Evolutionary conservation across 2,888 invertebrate species (phyloP).

Genomic region (Pollenia angustigena): DNA sequence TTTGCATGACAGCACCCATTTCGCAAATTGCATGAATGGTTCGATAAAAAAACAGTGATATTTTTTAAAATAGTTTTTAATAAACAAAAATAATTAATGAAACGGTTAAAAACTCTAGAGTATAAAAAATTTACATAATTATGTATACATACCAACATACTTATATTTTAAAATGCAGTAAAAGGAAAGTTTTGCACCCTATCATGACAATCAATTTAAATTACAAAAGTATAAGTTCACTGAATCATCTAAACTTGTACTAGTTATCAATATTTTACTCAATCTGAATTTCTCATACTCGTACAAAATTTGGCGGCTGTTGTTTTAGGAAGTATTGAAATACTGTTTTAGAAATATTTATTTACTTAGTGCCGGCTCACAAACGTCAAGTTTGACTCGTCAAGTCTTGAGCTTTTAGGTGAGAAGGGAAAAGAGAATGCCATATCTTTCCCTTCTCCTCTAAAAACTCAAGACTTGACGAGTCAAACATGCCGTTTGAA

Average conservation of each 20-base stretch:
- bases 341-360: slow-evolving; percentile 30
- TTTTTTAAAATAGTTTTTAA: slow-evolving; percentile 39
- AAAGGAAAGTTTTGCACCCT: slow-evolving; percentile 25
- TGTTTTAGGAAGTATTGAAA: slow-evolving; percentile 58
- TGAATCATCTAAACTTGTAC: slow-evolving; percentile 3
- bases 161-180: slow-evolving; percentile 1
- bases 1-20: slow-evolving; percentile 69
- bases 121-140: neutral
- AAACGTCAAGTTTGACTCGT: no score
- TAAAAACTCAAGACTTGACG: no score
- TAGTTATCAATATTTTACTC: slow-evolving; percentile 52
- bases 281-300: slow-evolving; percentile 54
- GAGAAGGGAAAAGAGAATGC: no score
- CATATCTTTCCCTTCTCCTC: no score
- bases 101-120: slow-evolving; percentile 15
- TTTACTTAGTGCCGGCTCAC: neutral
- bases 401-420: no score
- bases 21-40: slow-evolving; percentile 79
- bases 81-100: slow-evolving; percentile 24
- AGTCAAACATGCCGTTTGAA: no score
- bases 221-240: neutral
- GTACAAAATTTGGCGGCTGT: slow-evolving; percentile 57
- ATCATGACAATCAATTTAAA: neutral
- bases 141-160: neutral
- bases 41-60: slow-evolving; percentile 68